Evolutionary conservation across 37 sponge, comb jelly and placozoan genomes (phyloP).

Genomic region (Ephydatia muelleri): DNA sequence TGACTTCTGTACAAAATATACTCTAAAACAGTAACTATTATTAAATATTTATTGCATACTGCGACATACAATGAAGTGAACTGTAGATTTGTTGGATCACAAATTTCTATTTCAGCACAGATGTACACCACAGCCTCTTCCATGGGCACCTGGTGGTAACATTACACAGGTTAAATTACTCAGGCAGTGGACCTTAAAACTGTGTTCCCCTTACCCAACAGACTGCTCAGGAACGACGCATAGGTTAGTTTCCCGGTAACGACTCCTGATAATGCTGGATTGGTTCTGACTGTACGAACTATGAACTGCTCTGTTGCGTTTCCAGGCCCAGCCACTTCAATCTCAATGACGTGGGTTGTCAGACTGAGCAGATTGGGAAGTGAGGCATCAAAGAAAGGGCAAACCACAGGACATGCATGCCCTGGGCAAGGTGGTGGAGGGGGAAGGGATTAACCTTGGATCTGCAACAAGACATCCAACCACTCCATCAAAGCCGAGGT

Average conservation of each 20-base stretch:
- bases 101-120: conserved; percentile 52
- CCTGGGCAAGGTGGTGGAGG: no score
- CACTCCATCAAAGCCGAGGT: conserved; percentile 80
- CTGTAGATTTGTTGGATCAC: neutral
- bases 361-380: conserved; percentile 42
- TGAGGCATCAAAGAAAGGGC: conserved; percentile 4
- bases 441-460: conserved; percentile 78
- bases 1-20: conserved; percentile 9
- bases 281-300: conserved; percentile 65
- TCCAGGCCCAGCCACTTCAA: conserved; percentile 84
- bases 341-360: conserved; percentile 63
- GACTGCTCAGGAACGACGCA: conserved; percentile 85
- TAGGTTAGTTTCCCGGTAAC: conserved; percentile 91
- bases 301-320: conserved; percentile 39
- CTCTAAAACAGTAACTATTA: neutral
- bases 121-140: conserved; percentile 69
- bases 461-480: conserved; percentile 72
- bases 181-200: no score
- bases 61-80: neutral
- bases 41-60: no score
- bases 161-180: neutral
- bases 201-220: conserved; percentile 65
- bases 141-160: conserved; percentile 47
- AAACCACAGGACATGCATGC: no score
- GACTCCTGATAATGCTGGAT: conserved; percentile 75